Conservation (phyloP, 2,888 invertebrate species). For the Xestia xanthographa region DNA sequence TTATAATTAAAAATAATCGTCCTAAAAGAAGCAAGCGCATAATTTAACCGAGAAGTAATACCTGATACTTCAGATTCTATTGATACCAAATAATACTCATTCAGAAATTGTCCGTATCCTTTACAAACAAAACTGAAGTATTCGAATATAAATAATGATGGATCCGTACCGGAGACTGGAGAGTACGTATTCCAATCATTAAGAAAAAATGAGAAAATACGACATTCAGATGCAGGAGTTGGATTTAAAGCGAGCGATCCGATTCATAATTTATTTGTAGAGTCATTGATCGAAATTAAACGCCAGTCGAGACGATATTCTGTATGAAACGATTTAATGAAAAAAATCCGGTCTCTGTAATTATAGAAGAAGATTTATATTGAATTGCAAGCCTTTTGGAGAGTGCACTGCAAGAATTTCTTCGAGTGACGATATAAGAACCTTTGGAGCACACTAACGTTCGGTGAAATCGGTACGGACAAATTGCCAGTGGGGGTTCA, state of each 20-base stretch:
- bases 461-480: background rate
- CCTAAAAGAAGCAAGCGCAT: background rate
- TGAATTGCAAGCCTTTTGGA: background rate
- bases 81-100: background rate
- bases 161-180: slow-evolving; percentile 16
- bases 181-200: slow-evolving; percentile 39
- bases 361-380: background rate
- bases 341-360: slow-evolving; percentile 5
- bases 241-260: slow-evolving; percentile 23
- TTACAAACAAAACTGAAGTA: slow-evolving; percentile 28
- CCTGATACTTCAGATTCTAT: slow-evolving; percentile 2
- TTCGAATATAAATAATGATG: slow-evolving; percentile 38
- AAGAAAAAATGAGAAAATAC: slow-evolving; percentile 34
- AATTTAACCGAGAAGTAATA: background rate
- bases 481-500: background rate
- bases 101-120: slow-evolving; percentile 14
- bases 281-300: slow-evolving; percentile 12
- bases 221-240: slow-evolving; percentile 36
- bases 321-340: slow-evolving; percentile 24
- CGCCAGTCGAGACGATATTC: background rate
- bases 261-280: slow-evolving; percentile 48
- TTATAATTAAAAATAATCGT: background rate
- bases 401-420: background rate
- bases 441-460: background rate
- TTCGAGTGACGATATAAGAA: background rate